Evolutionary conservation across 2,797 vertebrate genomes (phyloP).

Genomic region (Holocentrus rufus): DNA sequence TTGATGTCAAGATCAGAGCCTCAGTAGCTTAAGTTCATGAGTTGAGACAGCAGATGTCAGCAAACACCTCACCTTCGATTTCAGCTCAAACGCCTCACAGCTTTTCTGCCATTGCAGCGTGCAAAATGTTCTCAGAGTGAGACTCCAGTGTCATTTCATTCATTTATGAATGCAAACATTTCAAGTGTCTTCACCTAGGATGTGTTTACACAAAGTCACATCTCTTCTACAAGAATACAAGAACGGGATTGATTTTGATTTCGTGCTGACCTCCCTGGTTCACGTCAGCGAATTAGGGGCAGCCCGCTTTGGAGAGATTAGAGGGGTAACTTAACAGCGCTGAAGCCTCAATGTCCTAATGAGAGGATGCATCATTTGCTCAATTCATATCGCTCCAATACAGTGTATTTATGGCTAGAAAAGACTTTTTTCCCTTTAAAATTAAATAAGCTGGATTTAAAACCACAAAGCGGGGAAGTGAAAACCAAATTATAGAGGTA

Average conservation of each 20-base stretch:
- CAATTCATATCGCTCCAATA: background rate
- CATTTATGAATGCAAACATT: background rate
- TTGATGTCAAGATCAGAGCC: background rate
- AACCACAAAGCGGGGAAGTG: background rate
- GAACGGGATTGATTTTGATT: background rate
- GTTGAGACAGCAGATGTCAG: constrained; percentile 75
- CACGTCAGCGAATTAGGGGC: background rate
- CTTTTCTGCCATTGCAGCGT: constrained; percentile 22
- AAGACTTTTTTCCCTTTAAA: background rate
- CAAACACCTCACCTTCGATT: constrained; percentile 56
- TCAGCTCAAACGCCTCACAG: background rate
- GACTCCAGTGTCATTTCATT: constrained; percentile 16
- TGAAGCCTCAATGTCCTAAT: background rate
- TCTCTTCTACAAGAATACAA: background rate
- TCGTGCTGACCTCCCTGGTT: background rate
- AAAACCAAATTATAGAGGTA: background rate
- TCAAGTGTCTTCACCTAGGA: background rate
- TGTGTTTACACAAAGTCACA: background rate
- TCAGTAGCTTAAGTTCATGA: constrained; percentile 16
- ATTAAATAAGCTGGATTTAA: background rate
- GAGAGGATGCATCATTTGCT: constrained; percentile 16
- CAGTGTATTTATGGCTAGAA: constrained; percentile 9
- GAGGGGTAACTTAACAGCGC: background rate
- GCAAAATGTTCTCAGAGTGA: constrained; percentile 24
- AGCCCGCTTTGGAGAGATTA: background rate